A percentile compares a stretch with the other conserved stretches of the same genome.
phyloP scores from a whole-genome alignment of 2,888 invertebrate species.

The Choreutis nemorana region DNA sequence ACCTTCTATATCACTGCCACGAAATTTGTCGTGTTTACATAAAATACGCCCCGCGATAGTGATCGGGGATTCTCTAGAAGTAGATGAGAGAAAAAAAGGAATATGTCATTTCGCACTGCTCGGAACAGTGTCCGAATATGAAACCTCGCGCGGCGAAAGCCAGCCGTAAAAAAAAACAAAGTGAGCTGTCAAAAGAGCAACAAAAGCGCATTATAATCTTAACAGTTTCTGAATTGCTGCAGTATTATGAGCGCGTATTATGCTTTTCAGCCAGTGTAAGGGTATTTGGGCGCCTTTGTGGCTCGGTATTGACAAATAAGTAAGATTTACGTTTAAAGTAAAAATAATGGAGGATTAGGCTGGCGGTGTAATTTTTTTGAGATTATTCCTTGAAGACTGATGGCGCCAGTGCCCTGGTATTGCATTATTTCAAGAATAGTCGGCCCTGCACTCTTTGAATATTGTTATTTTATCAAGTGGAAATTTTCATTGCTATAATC shows the following conservation, averaged over 20 bases:
- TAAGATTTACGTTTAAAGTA: conserved; percentile 55
- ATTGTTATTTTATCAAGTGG: conserved; percentile 52
- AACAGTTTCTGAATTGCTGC: conserved; percentile 60
- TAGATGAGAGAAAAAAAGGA: conserved; percentile 25
- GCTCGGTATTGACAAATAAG: conserved; percentile 65
- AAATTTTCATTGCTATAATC: conserved; percentile 33
- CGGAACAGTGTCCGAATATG: conserved; percentile 32
- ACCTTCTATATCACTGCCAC: conserved; percentile 37
- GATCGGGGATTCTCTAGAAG: conserved; percentile 52
- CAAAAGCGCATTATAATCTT: conserved; percentile 63
- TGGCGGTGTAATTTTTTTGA: conserved; percentile 30
- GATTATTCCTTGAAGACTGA: conserved; percentile 25
- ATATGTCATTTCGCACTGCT: conserved; percentile 37
- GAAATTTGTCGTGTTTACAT: conserved; percentile 63
- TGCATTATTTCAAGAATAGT: conserved; percentile 39
- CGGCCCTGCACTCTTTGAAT: conserved; percentile 32
- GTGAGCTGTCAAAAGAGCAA: conserved; percentile 51
- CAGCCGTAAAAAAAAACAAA: conserved; percentile 30
- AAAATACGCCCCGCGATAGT: conserved; percentile 54
- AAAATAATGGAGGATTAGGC: conserved; percentile 60
- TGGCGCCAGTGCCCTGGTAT: conserved; percentile 52
- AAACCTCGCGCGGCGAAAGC: conserved; percentile 26
- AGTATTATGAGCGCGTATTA: conserved; percentile 63
- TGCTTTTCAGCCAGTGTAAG: conserved; percentile 53
- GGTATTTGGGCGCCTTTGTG: conserved; percentile 64